Conservation (phyloP, 2,113 vertebrate genomes). For the Sciurus niger region DNA sequence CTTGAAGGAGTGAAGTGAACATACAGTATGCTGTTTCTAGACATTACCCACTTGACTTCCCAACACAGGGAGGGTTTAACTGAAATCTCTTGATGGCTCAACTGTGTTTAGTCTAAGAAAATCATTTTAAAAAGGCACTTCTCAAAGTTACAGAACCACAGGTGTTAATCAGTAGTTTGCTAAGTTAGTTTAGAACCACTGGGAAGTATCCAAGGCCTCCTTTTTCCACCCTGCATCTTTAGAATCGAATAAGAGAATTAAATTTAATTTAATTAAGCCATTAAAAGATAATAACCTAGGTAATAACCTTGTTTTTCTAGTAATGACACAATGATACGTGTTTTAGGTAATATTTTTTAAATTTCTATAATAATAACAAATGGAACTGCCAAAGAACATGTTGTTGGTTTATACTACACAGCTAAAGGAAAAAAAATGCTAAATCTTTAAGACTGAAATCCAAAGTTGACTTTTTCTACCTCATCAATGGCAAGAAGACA, state of each 20-base stretch:
- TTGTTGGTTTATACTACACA: slow-evolving; percentile 2
- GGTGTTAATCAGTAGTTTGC: not conserved
- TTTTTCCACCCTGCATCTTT: not conserved
- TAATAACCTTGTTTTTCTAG: not conserved
- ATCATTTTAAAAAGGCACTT: not conserved
- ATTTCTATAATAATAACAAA: slow-evolving; percentile 22
- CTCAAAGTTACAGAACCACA: not conserved
- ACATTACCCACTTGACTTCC: not conserved
- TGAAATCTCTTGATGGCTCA: not conserved
- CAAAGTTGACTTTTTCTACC: slow-evolving; percentile 21
- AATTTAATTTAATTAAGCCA: not conserved
- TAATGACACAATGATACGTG: not conserved
- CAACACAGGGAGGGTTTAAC: not conserved
- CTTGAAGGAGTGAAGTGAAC: not conserved
- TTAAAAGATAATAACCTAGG: not conserved
- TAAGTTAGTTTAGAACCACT: not conserved
- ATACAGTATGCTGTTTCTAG: not conserved
- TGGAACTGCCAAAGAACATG: not conserved
- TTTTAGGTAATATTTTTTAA: slow-evolving; percentile 21
- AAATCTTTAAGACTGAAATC: slow-evolving; percentile 42
- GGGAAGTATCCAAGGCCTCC: not conserved
- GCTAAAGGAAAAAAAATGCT: not conserved
- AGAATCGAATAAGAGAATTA: not conserved
- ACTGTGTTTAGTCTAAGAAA: not conserved
- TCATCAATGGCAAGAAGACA: slow-evolving; percentile 1